These are phyloP conservation scores for Paraescarpia echinospica DNA, from an alignment of 1,140 invertebrate species.

Conservation along the genomic window DNA sequence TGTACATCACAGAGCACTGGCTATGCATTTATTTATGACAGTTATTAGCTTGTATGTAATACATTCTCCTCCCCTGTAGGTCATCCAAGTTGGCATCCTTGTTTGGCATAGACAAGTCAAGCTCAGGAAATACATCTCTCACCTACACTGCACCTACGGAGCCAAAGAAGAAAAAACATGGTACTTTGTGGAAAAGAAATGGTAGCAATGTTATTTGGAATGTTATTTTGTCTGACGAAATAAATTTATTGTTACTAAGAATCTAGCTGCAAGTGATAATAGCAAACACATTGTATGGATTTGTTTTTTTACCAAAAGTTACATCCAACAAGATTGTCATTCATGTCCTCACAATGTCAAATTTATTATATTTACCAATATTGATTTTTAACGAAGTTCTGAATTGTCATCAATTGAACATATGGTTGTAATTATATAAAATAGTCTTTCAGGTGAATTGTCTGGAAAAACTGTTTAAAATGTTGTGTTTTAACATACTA, in stretches of 20 bases:
- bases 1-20: too few relatives aligned
- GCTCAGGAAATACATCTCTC: slow-evolving; percentile 52
- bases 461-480: not conserved
- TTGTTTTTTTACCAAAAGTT: too few relatives aligned
- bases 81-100: slow-evolving; percentile 52
- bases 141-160: slow-evolving; percentile 60
- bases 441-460: not conserved
- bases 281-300: too few relatives aligned
- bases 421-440: not conserved
- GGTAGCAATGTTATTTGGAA: not conserved
- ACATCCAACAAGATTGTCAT: too few relatives aligned
- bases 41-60: not conserved
- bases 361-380: too few relatives aligned
- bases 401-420: too few relatives aligned
- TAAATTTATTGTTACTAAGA: not conserved
- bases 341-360: too few relatives aligned
- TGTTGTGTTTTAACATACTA: not conserved
- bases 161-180: slow-evolving; percentile 44
- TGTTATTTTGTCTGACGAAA: not conserved
- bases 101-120: slow-evolving; percentile 51
- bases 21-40: not conserved
- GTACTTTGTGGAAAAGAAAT: not conserved
- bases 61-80: slow-evolving; percentile 6
- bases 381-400: too few relatives aligned
- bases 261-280: not conserved